Percentiles rank a stretch among this genome's conserved stretches.
Evolutionary conservation across 2,888 invertebrate genomes (phyloP).

Genomic region (Bugulina stolonifera): DNA sequence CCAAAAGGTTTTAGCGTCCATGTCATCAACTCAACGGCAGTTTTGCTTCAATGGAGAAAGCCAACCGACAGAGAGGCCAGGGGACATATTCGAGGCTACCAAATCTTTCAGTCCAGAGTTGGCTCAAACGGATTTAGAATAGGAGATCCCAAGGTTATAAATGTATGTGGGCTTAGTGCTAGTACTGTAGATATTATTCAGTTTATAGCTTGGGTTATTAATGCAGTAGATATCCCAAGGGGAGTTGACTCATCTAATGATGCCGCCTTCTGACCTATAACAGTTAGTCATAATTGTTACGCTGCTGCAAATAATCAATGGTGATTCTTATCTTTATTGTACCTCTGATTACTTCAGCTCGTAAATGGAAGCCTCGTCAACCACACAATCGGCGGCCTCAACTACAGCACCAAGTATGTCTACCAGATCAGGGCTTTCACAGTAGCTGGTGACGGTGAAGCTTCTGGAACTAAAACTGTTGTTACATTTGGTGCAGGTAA

Average conservation of each 20-base stretch:
- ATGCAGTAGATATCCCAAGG: too few species aligned
- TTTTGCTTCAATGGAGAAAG: slow-evolving; percentile 89
- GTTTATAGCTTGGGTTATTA: too few species aligned
- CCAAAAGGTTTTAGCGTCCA: slow-evolving; percentile 85
- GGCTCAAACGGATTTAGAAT: background rate
- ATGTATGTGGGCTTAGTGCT: too few species aligned
- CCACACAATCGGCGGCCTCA: slow-evolving; percentile 66
- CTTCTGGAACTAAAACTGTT: slow-evolving; percentile 76
- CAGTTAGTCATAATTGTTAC: background rate
- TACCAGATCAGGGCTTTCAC: slow-evolving; percentile 88
- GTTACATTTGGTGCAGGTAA: slow-evolving; percentile 61
- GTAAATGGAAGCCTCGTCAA: slow-evolving; percentile 3
- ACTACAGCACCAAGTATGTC: slow-evolving; percentile 87
- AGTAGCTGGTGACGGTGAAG: slow-evolving; percentile 90
- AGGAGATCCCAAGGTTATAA: background rate
- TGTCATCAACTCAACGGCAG: slow-evolving; percentile 89
- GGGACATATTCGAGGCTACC: slow-evolving; percentile 92
- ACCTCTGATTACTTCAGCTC: background rate
- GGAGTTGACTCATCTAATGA: too few species aligned
- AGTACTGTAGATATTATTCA: too few species aligned
- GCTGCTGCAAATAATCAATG: background rate
- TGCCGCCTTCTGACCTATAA: too few species aligned
- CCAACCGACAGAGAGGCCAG: slow-evolving; percentile 85
- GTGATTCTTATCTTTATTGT: slow-evolving; percentile 9
- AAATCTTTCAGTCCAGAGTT: slow-evolving; percentile 63